phyloP scores from a whole-genome alignment of 2,888 invertebrate species.

The Pristionchus mayeri region DNA sequence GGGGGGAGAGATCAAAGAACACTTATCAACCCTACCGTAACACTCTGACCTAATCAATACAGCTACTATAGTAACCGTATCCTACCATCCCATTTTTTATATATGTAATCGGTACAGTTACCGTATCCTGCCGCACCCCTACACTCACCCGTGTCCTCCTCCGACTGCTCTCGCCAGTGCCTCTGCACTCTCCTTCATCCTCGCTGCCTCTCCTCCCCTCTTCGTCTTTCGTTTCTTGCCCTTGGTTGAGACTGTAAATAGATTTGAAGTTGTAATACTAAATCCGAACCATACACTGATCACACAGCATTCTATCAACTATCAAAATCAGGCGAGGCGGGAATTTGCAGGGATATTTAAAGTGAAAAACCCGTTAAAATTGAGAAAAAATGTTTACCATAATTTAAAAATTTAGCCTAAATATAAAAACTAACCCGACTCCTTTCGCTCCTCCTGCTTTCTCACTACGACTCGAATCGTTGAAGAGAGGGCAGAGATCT shows the following conservation, averaged over 20 bases:
- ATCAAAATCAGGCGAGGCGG: no score
- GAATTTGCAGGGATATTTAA: no score
- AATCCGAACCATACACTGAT: no score
- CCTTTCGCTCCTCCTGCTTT: conserved; percentile 10
- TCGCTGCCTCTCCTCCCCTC: neutral
- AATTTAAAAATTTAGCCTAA: neutral
- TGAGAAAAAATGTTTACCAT: no score
- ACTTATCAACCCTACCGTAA: neutral
- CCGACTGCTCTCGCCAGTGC: conserved; percentile 18
- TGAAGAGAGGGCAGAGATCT: neutral
- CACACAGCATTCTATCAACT: no score
- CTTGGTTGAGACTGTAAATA: conserved; percentile 13
- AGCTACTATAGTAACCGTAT: neutral
- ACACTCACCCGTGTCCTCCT: conserved; percentile 39
- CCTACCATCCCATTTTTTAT: neutral
- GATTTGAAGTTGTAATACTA: no score
- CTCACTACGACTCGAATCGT: neutral
- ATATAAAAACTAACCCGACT: neutral
- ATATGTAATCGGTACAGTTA: neutral
- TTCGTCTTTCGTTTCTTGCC: neutral
- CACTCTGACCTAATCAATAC: neutral
- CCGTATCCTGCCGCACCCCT: neutral
- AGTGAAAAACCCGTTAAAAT: no score
- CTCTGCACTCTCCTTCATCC: conserved; percentile 35
- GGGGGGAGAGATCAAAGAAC: neutral